phyloP scores from a whole-genome alignment of 1,140 invertebrate species.

The Trissolcus basalis region DNA sequence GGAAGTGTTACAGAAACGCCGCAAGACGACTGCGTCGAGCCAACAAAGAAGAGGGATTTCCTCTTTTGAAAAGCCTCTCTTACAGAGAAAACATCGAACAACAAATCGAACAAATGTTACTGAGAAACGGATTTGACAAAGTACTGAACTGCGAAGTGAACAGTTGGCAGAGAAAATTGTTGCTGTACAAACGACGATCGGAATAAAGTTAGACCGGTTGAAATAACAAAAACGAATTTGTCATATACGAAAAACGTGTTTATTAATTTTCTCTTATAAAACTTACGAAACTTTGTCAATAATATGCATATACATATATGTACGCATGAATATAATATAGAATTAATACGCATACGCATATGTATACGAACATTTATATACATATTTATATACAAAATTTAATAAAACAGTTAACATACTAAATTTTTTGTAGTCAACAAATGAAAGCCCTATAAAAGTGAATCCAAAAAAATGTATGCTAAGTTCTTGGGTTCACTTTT shows the following conservation, averaged over 20 bases:
- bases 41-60: conserved; percentile 78
- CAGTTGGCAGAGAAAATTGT: conserved; percentile 82
- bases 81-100: conserved; percentile 79
- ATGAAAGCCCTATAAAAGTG: no score
- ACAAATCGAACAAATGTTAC: conserved; percentile 79
- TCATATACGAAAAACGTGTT: conserved; percentile 5
- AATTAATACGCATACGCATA: no score
- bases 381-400: background rate
- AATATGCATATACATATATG: conserved; percentile 5
- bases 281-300: conserved; percentile 8
- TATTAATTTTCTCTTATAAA: conserved; percentile 13
- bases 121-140: conserved; percentile 74
- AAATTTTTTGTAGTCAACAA: no score
- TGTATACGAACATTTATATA: no score
- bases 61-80: conserved; percentile 77
- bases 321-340: no score
- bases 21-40: conserved; percentile 81
- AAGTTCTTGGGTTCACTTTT: no score
- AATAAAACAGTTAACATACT: no score
- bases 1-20: conserved; percentile 87
- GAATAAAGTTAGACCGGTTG: no score
- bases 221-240: background rate
- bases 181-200: conserved; percentile 74
- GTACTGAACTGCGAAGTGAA: conserved; percentile 78
- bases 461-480: no score